Evolutionary conservation across 2,888 invertebrate genomes (phyloP).

Genomic region (Lithophane socia): DNA sequence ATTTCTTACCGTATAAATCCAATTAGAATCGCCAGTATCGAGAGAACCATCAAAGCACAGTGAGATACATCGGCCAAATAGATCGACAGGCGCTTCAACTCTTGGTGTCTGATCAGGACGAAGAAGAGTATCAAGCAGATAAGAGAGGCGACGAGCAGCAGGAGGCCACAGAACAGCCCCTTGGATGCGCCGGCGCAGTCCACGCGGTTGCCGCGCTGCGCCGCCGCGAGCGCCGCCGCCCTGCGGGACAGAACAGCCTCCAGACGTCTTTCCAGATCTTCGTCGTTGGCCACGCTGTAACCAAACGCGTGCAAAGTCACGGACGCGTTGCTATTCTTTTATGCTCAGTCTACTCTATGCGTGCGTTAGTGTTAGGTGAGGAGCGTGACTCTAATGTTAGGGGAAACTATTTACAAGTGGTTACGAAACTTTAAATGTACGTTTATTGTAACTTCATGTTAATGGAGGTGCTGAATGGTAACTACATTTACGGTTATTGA

Average conservation of each 20-base stretch:
- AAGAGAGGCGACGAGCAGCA: constrained; percentile 96
- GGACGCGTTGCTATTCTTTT: constrained; percentile 57
- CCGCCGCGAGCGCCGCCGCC: constrained; percentile 96
- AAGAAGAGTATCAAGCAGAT: constrained; percentile 99
- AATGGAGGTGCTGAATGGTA: constrained; percentile 35
- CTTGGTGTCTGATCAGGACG: constrained; percentile 96
- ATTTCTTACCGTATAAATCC: constrained; percentile 95
- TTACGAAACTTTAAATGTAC: constrained; percentile 16
- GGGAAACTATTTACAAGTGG: constrained; percentile 33
- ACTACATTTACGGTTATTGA: constrained; percentile 28
- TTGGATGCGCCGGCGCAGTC: constrained; percentile 99
- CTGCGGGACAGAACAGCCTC: constrained; percentile 97
- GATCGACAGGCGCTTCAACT: constrained; percentile 95
- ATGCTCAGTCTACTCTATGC: constrained; percentile 34
- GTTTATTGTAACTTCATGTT: constrained; percentile 18
- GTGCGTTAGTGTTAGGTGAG: constrained; percentile 42
- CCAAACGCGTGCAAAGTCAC: constrained; percentile 85
- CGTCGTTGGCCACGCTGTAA: constrained; percentile 92
- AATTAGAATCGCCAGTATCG: constrained; percentile 96
- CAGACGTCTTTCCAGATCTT: constrained; percentile 96
- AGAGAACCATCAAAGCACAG: constrained; percentile 96
- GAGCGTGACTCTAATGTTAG: constrained; percentile 47
- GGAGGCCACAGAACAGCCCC: constrained; percentile 97
- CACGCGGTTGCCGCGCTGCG: constrained; percentile 95
- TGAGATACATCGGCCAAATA: constrained; percentile 98